A percentile compares a stretch with the other conserved stretches of the same genome.
Conservation (phyloP, 1,140 invertebrate genomes). For the Steinernema khuongi region DNA sequence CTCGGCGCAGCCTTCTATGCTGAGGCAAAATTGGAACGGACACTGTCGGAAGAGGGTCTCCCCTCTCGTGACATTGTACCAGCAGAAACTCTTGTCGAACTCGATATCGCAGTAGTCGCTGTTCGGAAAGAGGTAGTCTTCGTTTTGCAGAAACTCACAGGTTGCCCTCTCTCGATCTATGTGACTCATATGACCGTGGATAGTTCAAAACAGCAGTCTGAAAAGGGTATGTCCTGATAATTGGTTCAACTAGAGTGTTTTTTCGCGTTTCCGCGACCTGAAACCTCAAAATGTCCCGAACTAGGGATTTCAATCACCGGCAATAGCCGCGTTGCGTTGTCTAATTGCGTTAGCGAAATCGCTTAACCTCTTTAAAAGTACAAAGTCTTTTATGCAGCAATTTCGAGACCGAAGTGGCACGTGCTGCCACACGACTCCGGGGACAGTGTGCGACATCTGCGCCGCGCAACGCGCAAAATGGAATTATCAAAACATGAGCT, state of each 20-base stretch:
- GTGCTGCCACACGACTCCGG: no score
- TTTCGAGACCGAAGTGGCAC: neutral
- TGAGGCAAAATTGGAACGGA: constrained; percentile 51
- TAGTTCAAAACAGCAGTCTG: neutral
- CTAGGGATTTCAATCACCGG: neutral
- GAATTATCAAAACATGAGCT: neutral
- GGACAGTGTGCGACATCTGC: no score
- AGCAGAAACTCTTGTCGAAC: constrained; percentile 50
- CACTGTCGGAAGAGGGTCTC: constrained; percentile 42
- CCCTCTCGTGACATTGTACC: constrained; percentile 46
- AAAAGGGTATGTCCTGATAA: neutral
- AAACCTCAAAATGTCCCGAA: no score
- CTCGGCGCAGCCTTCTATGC: constrained; percentile 49
- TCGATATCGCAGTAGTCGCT: constrained; percentile 31
- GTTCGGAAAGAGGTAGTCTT: neutral
- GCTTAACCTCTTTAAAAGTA: constrained; percentile 7
- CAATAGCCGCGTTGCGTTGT: neutral
- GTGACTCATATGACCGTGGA: neutral
- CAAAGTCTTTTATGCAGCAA: neutral
- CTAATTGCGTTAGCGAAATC: neutral
- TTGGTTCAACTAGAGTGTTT: neutral
- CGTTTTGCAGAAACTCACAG: neutral
- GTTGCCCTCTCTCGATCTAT: neutral
- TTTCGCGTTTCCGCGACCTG: no score
- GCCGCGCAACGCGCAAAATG: neutral